phyloP scores from a whole-genome alignment of 2,797 vertebrate species.

The Gallirallus australis region DNA sequence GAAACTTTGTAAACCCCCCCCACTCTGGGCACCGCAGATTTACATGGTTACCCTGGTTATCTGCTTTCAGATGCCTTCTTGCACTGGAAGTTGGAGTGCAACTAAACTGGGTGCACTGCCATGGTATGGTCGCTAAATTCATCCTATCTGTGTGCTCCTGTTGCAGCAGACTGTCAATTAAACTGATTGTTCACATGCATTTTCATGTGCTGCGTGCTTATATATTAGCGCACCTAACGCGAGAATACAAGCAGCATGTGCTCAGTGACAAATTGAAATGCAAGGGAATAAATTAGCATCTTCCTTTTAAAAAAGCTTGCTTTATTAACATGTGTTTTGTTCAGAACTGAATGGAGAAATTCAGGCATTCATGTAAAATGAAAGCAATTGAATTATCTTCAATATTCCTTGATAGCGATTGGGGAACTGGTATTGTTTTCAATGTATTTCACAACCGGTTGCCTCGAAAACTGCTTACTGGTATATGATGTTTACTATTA shows the following conservation, averaged over 20 bases:
- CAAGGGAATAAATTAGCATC: neutral
- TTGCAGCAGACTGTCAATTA: neutral
- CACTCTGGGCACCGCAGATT: accelerated
- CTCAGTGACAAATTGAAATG: neutral
- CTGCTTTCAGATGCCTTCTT: neutral
- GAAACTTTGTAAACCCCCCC: neutral
- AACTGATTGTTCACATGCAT: neutral
- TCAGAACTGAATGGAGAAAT: conserved; percentile 65
- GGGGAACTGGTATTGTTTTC: conserved; percentile 62
- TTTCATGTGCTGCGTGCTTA: neutral
- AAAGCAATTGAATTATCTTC: conserved; percentile 60
- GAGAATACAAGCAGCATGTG: neutral
- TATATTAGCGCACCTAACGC: neutral
- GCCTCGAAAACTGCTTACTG: conserved; percentile 73
- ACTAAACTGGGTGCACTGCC: neutral
- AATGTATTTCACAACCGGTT: conserved; percentile 72
- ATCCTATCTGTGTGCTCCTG: neutral
- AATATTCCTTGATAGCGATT: conserved; percentile 43
- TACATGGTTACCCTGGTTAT: neutral
- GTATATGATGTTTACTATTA: conserved; percentile 68
- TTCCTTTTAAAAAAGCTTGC: neutral
- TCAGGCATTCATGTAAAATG: conserved; percentile 56
- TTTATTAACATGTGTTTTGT: conserved; percentile 6
- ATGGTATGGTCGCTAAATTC: neutral
- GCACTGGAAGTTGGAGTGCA: neutral